A percentile compares a stretch with the other conserved stretches of the same genome.
These are phyloP conservation scores for Acanthococcus lagerstroemiae DNA, from an alignment of 2,888 invertebrate species.

Conservation along the genomic window DNA sequence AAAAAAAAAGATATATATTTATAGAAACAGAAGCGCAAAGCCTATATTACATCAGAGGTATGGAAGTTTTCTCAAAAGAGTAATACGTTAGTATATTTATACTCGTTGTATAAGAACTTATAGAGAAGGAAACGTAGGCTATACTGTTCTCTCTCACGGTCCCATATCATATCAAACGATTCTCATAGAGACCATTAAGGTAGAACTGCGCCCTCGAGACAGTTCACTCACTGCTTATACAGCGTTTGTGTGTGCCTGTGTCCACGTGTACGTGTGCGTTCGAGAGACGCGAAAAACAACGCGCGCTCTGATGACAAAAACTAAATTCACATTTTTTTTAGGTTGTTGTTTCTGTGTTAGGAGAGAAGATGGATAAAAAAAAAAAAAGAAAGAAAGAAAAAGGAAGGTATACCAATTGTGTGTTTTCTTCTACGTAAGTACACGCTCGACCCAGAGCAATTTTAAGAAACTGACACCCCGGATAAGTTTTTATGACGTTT, in stretches of 20 bases:
- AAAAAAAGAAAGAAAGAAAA: too few species aligned
- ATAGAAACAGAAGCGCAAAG: constrained; percentile 27
- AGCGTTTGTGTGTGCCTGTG: constrained; percentile 9
- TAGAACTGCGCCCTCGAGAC: constrained; percentile 28
- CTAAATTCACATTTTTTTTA: constrained; percentile 15
- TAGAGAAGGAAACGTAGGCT: constrained; percentile 24
- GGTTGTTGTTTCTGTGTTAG: too few species aligned
- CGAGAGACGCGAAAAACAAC: neutral
- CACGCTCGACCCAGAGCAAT: too few species aligned
- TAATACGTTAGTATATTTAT: constrained; percentile 29
- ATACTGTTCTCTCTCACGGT: constrained; percentile 21
- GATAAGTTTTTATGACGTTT: too few species aligned
- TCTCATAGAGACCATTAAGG: constrained; percentile 29
- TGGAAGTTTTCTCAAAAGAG: constrained; percentile 28
- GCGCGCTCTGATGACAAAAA: constrained; percentile 25
- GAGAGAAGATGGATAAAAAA: too few species aligned
- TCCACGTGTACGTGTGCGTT: neutral
- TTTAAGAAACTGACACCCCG: too few species aligned
- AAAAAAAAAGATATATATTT: constrained; percentile 4
- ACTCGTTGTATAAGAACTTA: constrained; percentile 27
- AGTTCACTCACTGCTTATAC: constrained; percentile 25
- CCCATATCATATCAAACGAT: constrained; percentile 32
- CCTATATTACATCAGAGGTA: constrained; percentile 25
- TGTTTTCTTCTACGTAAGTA: too few species aligned
- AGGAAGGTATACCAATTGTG: too few species aligned